Percentiles rank a stretch among this genome's conserved stretches.
These are phyloP conservation scores for Gymnorhina tibicen DNA, from an alignment of 2,113 vertebrate species.

Conservation along the genomic window DNA sequence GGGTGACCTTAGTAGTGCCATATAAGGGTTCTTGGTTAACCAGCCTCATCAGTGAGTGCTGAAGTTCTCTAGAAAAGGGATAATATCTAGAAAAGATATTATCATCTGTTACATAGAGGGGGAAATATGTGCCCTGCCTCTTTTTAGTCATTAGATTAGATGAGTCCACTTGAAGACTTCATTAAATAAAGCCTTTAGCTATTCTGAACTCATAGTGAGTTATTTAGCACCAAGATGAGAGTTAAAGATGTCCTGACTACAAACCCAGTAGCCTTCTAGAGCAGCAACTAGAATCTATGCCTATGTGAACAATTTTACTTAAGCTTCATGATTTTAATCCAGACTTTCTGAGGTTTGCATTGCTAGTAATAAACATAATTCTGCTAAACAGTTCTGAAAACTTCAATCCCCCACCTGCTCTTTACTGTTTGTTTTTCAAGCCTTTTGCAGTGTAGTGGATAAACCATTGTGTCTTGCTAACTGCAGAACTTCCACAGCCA, in stretches of 20 bases:
- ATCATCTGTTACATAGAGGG: not conserved
- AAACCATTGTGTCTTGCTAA: not conserved
- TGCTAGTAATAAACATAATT: not conserved
- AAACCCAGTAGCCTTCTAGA: not conserved
- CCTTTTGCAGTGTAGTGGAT: not conserved
- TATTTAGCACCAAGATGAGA: not conserved
- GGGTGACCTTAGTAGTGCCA: not conserved
- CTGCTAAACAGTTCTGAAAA: not conserved
- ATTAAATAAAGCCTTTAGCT: not conserved
- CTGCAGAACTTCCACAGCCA: not conserved
- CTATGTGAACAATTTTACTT: fast-evolving
- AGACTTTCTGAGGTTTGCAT: not conserved
- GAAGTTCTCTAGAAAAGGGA: not conserved
- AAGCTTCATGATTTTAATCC: not conserved
- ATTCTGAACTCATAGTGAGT: not conserved
- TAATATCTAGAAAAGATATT: not conserved
- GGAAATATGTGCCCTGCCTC: not conserved
- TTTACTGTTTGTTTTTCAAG: not conserved
- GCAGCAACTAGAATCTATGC: not conserved
- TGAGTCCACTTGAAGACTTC: not conserved
- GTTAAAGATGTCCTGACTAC: not conserved
- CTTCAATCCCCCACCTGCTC: fast-evolving
- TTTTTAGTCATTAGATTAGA: not conserved
- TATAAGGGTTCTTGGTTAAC: not conserved
- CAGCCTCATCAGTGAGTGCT: not conserved